Evolutionary conservation across 2,888 invertebrate species (phyloP), one percentile per base, ranked within the genome.

Genomic region (Dynastes maya): DNA sequence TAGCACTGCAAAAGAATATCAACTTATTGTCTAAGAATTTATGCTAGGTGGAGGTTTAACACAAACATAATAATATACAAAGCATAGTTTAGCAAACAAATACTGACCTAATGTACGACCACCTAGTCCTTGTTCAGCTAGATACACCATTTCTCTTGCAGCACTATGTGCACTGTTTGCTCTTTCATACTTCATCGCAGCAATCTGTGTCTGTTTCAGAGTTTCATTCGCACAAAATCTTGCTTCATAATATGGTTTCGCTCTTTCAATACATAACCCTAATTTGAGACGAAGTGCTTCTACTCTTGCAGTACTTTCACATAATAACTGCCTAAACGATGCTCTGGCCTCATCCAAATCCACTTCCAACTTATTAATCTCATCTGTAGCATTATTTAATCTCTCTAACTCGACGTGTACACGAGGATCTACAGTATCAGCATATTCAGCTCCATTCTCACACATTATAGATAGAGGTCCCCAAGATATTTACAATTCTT

Each of bases 121-220:
- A 82, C 90, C 90, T 80, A 96, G 89, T 1, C 97, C 95, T 87
- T 95, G 94, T 87, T 95, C 95, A 9, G 96, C 96, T 83, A 96
- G 88, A 81, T 92, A 93, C 32, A 92, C 97, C 93, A 97, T 97
- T 90, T 98, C 97, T 85, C 97, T 93, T 13, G 97, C 97, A 1
- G 97, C 97, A 29, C 95, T 93, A 86, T 97, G 97, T 8, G 97
- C 94, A 83, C 96, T 95, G 88, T 96, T 96, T 0, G 97, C 97
- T 86, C 96, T 94, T 89, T 97, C 97, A 86, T 94, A 97, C 78
- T 93, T 91, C 82, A 93, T 90, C 27, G 94, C 93, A 6, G 97
- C 96, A 80, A 93, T 91, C 85, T 97, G 96, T 1, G 97, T 94
- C 85, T 97, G 96, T 86, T 94, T 93, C 67, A 96, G 92, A 22